phyloP scores from a whole-genome alignment of 2,113 vertebrate species.

The Archocentrus centrarchus region DNA sequence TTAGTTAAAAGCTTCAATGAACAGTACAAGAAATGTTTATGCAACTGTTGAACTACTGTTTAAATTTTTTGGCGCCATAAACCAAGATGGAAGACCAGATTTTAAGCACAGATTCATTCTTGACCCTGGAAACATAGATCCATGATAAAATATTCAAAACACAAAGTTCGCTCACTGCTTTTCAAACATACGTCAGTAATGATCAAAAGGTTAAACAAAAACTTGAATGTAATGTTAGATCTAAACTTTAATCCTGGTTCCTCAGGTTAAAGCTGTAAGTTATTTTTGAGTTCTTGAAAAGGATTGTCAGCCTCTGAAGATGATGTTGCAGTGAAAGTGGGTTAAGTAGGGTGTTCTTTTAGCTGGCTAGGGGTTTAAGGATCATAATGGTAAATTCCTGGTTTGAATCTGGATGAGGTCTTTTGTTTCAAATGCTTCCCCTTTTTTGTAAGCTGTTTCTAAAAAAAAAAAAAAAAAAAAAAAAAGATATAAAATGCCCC shows the following conservation, averaged over 20 bases:
- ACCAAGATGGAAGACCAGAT: neutral
- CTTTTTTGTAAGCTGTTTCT: neutral
- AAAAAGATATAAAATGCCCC: neutral
- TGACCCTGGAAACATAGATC: neutral
- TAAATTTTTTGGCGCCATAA: neutral
- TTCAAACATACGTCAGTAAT: neutral
- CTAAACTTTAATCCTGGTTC: neutral
- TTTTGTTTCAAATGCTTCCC: conserved; percentile 1
- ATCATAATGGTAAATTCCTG: neutral
- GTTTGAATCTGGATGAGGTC: neutral
- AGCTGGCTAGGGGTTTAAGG: neutral
- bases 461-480: neutral
- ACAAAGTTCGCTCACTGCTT: neutral
- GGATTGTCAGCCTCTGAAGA: neutral
- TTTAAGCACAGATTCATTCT: neutral
- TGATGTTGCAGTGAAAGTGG: neutral
- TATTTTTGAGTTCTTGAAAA: neutral
- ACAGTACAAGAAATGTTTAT: conserved; percentile 3
- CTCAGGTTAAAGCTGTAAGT: neutral
- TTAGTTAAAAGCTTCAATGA: neutral
- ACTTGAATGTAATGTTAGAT: neutral
- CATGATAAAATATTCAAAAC: conserved; percentile 20
- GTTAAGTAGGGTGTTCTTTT: too few species aligned
- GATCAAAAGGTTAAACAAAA: neutral
- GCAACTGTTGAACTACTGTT: neutral